phyloP scores from a whole-genome alignment of 2,797 vertebrate species.

The Protosalanx chinensis region DNA sequence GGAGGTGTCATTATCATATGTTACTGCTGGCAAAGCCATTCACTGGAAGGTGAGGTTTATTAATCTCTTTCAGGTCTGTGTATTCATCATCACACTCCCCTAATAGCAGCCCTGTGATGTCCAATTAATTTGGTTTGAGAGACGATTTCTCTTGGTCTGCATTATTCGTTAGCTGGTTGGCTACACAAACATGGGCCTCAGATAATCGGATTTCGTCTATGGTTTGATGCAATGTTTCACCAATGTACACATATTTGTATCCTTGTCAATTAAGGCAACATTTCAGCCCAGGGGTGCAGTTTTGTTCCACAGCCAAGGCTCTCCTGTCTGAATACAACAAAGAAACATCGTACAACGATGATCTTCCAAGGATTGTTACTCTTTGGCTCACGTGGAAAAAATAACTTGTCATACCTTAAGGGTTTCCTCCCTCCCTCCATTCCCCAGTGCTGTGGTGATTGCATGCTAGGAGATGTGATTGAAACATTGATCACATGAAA shows the following conservation, averaged over 20 bases:
- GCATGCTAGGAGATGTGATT: neutral
- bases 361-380: too few relatives aligned
- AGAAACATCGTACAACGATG: neutral
- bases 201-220: constrained; percentile 33
- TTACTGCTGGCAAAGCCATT: constrained; percentile 33
- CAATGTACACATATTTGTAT: neutral
- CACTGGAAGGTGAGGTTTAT: constrained; percentile 31
- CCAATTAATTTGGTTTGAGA: constrained; percentile 26
- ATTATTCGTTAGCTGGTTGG: neutral
- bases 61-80: constrained; percentile 5
- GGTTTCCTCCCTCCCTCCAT: neutral
- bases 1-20: constrained; percentile 36
- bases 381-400: neutral
- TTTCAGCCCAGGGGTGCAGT: too few relatives aligned
- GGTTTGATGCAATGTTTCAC: neutral
- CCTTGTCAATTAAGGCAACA: neutral
- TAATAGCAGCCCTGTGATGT: constrained; percentile 21
- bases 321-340: neutral
- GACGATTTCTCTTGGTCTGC: constrained; percentile 24
- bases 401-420: neutral
- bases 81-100: constrained; percentile 11
- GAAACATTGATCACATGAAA: neutral
- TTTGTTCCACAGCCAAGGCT: neutral
- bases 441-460: neutral
- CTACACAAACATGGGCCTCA: constrained; percentile 16